Conservation (phyloP, 2,888 invertebrate genomes). For the Crocallis elinguaria region DNA sequence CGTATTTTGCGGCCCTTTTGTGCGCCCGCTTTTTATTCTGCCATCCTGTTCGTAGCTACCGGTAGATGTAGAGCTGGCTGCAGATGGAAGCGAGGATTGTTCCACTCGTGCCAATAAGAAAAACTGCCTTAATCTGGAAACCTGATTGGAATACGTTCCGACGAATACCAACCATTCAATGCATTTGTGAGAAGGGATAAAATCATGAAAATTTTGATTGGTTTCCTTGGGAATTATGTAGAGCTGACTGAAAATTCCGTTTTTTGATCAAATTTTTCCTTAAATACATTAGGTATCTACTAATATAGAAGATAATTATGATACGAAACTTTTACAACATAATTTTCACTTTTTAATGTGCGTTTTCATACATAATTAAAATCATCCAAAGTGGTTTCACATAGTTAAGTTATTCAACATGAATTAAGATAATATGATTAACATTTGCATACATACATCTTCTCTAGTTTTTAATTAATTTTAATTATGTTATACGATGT, state of each 20-base stretch:
- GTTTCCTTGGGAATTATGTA: conserved; percentile 20
- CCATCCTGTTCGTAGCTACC: conserved; percentile 58
- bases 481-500: conserved; percentile 8
- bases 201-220: conserved; percentile 26
- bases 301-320: background rate
- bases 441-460: conserved; percentile 13
- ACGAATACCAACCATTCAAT: conserved; percentile 36
- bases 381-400: background rate
- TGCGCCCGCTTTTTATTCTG: conserved; percentile 78
- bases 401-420: conserved; percentile 5
- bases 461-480: conserved; percentile 12
- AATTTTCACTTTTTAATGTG: background rate
- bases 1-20: conserved; percentile 85
- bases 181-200: conserved; percentile 27
- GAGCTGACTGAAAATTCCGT: background rate
- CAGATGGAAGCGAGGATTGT: conserved; percentile 62
- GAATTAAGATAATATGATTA: conserved; percentile 6
- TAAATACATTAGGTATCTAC: background rate
- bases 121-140: conserved; percentile 62
- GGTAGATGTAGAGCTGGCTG: conserved; percentile 44
- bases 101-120: conserved; percentile 62
- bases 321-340: background rate
- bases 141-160: conserved; percentile 48
- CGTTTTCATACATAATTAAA: background rate
- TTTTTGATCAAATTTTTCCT: background rate